Evolutionary conservation across 2,797 vertebrate species (phyloP).

Genomic region (Hoplostethus mediterraneus): DNA sequence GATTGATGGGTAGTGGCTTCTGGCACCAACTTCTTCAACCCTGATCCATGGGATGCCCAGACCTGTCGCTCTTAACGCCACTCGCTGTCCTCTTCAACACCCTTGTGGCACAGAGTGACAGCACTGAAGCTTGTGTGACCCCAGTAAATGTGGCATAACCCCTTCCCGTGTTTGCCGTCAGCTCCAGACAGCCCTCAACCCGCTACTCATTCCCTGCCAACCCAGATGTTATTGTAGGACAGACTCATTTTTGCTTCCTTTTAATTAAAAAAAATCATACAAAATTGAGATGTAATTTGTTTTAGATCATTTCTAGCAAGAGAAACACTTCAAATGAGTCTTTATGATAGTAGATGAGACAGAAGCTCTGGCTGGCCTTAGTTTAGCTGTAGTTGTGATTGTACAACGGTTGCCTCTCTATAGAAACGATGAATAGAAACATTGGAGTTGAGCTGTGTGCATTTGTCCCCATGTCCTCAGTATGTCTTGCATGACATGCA

Average conservation of each 20-base stretch:
- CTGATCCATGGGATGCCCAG: conserved; percentile 32
- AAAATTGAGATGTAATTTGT: not conserved
- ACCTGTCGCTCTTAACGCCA: conserved; percentile 28
- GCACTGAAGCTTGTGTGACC: conserved; percentile 21
- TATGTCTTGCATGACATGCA: conserved; percentile 35
- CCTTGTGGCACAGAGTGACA: conserved; percentile 7
- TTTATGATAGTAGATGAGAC: too few relatives aligned
- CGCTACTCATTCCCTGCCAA: not conserved
- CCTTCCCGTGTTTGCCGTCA: conserved; percentile 34
- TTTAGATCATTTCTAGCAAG: not conserved
- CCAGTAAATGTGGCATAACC: conserved; percentile 45
- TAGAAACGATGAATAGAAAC: not conserved
- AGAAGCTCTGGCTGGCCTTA: not conserved
- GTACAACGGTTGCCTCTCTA: not conserved
- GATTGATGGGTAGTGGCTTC: conserved; percentile 51
- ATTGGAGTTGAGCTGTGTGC: not conserved
- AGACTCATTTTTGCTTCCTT: conserved; percentile 29
- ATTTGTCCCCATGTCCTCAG: conserved; percentile 25
- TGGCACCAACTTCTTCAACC: conserved; percentile 47
- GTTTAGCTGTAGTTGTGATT: not conserved
- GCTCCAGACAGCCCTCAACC: conserved; percentile 5
- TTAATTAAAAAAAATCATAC: conserved; percentile 6
- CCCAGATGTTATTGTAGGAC: conserved; percentile 6
- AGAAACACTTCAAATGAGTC: not conserved
- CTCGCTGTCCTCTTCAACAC: conserved; percentile 20